Base-by-base conservation (phyloP, 2,888 invertebrate species). In the Danaus chrysippus region DNA sequence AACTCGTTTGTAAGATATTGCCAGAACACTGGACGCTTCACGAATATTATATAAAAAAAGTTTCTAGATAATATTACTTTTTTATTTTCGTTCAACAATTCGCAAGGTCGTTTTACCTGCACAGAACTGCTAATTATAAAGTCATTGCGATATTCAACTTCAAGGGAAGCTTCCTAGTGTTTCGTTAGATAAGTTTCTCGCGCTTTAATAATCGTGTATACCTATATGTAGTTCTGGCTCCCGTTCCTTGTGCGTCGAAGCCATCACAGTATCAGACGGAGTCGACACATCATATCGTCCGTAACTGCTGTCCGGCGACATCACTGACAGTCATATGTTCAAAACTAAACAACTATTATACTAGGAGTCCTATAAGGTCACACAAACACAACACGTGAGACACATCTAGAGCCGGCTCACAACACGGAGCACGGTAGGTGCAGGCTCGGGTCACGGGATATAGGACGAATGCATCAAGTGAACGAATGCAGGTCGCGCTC, bases 161-260 rank as follows among this genome's bases (percentile, higher is more conserved):
- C 56, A 49, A 57, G 54, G 10, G 49, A 49, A 49, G 11, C 17
- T 17, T 1, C 15, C 17, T 10, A n/a, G 13, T 15, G 9, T 6
- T 34, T 34, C 6, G 23, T 1, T 34, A 34, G 23, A 34, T 34
- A 23, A 23, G 23, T 34, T 34, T 34, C 23, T 34, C 23, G 23
- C 23, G 23, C 6, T 34, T 34, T 34, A 34, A 34, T 34, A 34
- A 34, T 34, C 23, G 23, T 34, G 8, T 34, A 73, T 87, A 95
- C 95, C 95, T 93, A 95, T 93, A 83, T 94, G 94, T 64, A 95
- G 91, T 73, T 94, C 94, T 43, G 95, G 94, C 79, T 95, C 95
- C 65, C 94, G 83, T 68, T 89, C 89, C 79, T 85, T 84, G 68
- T 84, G 87, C 71, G 76, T 80, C 69, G 87, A 79, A 72, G 81